phyloP scores from a whole-genome alignment of 1,140 invertebrate species.

The Plutomurus gul region DNA sequence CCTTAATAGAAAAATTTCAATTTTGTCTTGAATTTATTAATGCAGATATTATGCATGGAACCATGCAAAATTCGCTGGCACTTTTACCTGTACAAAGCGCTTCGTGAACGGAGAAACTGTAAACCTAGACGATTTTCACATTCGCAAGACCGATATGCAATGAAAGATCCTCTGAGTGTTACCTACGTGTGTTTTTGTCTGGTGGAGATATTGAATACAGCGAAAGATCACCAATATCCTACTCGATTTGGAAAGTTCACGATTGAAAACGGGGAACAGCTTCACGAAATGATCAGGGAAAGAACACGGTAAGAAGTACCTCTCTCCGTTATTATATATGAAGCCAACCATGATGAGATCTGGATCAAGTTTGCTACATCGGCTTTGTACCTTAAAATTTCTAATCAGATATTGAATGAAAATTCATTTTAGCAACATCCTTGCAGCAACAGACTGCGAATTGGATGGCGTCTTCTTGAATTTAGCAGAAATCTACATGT shows the following conservation, averaged over 20 bases:
- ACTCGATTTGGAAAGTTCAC: background rate
- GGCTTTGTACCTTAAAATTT: too few relatives aligned
- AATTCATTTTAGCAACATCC: background rate
- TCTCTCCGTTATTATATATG: too few relatives aligned
- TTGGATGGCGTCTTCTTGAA: slow-evolving; percentile 34
- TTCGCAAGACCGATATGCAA: background rate
- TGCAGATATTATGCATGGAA: slow-evolving; percentile 27
- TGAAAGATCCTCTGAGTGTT: background rate
- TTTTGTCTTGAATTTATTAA: background rate
- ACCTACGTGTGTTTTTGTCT: background rate
- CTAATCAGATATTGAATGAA: background rate
- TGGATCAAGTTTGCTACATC: too few relatives aligned
- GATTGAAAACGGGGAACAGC: background rate
- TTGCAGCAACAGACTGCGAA: slow-evolving; percentile 11
- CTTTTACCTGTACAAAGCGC: slow-evolving; percentile 34
- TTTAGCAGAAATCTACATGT: slow-evolving; percentile 29
- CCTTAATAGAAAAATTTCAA: background rate
- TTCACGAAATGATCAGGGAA: background rate
- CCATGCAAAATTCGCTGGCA: slow-evolving; percentile 23
- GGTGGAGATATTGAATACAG: background rate
- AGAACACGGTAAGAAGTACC: background rate
- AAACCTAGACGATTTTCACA: background rate
- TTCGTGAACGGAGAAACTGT: slow-evolving; percentile 5
- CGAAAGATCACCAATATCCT: background rate
- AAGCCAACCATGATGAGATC: too few relatives aligned